phyloP scores from a whole-genome alignment of 2,113 vertebrate species.

The Mugil cephalus region DNA sequence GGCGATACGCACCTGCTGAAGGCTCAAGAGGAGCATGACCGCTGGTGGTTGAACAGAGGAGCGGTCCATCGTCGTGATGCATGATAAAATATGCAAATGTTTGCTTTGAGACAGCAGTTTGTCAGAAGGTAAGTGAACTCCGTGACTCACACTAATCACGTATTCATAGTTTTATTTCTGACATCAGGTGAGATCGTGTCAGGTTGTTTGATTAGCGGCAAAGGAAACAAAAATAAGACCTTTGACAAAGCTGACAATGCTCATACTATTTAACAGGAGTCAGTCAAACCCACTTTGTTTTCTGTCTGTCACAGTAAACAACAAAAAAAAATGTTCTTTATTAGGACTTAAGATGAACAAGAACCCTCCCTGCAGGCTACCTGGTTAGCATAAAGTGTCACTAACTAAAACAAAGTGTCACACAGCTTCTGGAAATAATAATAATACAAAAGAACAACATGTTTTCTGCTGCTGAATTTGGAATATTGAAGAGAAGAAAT shows the following conservation, averaged over 20 bases:
- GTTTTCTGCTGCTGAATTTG: not conserved
- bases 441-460: not conserved
- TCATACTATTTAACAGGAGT: not conserved
- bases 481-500: not conserved
- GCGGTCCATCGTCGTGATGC: not conserved
- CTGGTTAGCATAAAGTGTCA: not conserved
- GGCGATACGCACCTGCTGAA: slow-evolving; percentile 46
- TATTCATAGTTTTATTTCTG: not conserved
- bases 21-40: slow-evolving; percentile 17
- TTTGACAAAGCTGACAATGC: slow-evolving; percentile 14
- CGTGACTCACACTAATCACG: no score
- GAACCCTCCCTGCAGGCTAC: not conserved
- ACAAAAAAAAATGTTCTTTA: not conserved
- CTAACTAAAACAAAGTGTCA: not conserved
- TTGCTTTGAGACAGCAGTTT: not conserved
- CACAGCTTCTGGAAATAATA: not conserved
- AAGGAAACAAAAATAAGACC: not conserved
- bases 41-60: slow-evolving; percentile 10
- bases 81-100: not conserved
- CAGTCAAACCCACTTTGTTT: not conserved
- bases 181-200: not conserved
- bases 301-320: not conserved
- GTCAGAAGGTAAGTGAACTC: not conserved
- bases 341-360: not conserved
- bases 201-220: not conserved